These are phyloP conservation scores for Metopolophium dirhodum DNA, from an alignment of 1,140 invertebrate genomes.

Conservation along the genomic window DNA sequence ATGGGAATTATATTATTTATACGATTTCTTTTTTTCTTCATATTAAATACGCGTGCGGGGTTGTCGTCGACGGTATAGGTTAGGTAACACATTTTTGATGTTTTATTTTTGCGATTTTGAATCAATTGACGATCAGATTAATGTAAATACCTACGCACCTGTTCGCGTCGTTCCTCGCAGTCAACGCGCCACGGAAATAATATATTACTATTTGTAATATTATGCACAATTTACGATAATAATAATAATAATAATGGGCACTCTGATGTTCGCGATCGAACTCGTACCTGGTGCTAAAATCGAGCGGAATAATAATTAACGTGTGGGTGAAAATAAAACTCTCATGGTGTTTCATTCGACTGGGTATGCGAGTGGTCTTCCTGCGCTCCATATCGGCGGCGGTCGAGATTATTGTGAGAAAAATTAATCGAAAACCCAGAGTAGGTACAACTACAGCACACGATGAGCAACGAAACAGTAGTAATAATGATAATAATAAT, in stretches of 20 bases:
- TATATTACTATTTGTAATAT: neutral
- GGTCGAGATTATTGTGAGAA: constrained; percentile 1
- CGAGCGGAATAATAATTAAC: neutral
- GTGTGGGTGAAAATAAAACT: neutral
- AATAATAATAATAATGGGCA: neutral
- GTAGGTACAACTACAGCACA: neutral
- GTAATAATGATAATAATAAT: neutral
- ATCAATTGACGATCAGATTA: neutral
- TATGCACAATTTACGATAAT: neutral
- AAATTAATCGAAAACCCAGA: constrained; percentile 20
- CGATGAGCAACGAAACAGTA: neutral
- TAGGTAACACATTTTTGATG: neutral
- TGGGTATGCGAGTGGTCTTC: neutral
- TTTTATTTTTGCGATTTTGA: neutral
- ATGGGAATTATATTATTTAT: neutral
- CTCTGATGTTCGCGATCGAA: neutral
- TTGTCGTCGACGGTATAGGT: neutral
- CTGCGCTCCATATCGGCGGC: neutral
- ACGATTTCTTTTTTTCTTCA: neutral
- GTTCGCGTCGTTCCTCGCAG: neutral
- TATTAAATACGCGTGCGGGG: neutral
- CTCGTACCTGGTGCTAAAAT: neutral
- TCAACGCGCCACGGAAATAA: neutral
- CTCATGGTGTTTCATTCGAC: constrained; percentile 3
- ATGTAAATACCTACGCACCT: neutral